phyloP scores from a whole-genome alignment of 2,113 vertebrate species.

The Myotis lucifugus region DNA sequence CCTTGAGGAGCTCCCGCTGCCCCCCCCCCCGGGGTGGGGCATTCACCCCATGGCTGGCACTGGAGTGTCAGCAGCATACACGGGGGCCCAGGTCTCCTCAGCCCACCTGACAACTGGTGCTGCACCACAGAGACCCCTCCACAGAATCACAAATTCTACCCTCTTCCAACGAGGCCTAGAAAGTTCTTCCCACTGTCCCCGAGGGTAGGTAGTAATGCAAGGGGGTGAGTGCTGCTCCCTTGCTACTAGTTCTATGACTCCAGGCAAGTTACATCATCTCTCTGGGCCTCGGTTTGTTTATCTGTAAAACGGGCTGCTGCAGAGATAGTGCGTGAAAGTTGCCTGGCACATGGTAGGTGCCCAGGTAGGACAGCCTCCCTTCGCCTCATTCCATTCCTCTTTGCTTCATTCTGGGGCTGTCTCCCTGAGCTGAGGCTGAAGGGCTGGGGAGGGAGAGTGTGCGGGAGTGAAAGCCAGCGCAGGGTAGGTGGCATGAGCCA shows the following conservation, averaged over 20 bases:
- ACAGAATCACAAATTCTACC: neutral
- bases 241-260: neutral
- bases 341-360: neutral
- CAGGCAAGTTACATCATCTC: neutral
- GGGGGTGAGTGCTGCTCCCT: neutral
- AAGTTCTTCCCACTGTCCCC: neutral
- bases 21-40: neutral
- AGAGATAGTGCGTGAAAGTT: neutral
- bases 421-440: neutral
- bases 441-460: neutral
- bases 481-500: too few relatives aligned
- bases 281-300: neutral
- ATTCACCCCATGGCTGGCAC: neutral
- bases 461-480: neutral
- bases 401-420: neutral
- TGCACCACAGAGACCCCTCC: neutral
- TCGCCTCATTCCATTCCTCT: neutral
- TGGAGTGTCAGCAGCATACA: fast-evolving
- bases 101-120: neutral
- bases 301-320: constrained; percentile 3
- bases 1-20: neutral
- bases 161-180: neutral
- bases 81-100: neutral
- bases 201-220: neutral
- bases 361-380: neutral